Conservation (phyloP, 2,113 vertebrate genomes). For the Ondatra zibethicus region DNA sequence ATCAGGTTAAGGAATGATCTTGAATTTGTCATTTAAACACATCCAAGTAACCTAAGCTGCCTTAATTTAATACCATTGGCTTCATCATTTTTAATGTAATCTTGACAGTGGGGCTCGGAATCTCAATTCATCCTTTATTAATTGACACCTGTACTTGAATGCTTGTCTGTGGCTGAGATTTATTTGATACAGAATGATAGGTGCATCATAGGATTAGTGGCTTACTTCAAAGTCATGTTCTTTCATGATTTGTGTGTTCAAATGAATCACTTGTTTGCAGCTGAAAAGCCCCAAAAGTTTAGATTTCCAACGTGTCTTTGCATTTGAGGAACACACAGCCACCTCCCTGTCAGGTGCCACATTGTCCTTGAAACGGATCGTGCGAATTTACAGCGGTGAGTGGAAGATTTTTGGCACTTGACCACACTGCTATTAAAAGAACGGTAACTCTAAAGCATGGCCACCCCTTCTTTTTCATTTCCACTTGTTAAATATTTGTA, state of each 20-base stretch:
- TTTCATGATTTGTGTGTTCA: constrained; percentile 67
- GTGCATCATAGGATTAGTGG: constrained; percentile 65
- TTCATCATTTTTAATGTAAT: constrained; percentile 58
- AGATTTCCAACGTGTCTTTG: constrained; percentile 24
- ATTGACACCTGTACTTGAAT: constrained; percentile 71
- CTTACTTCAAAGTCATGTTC: constrained; percentile 71
- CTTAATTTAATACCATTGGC: constrained; percentile 56
- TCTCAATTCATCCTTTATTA: constrained; percentile 68
- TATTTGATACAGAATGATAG: constrained; percentile 65
- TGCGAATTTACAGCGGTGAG: background rate
- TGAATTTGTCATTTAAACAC: constrained; percentile 46
- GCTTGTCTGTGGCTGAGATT: constrained; percentile 65
- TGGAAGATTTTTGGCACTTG: constrained; percentile 41
- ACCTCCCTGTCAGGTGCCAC: constrained; percentile 12
- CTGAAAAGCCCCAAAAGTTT: constrained; percentile 62
- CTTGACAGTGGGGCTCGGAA: constrained; percentile 41
- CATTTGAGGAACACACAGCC: background rate
- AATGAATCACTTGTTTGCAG: constrained; percentile 63
- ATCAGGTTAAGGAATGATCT: constrained; percentile 37
- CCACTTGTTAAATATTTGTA: background rate
- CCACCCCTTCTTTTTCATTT: background rate
- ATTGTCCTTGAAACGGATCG: constrained; percentile 49
- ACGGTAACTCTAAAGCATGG: background rate
- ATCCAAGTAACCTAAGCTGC: background rate
- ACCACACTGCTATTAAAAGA: background rate